phyloP scores from a whole-genome alignment of 2,888 invertebrate species.

The Meteorus cinctellus region DNA sequence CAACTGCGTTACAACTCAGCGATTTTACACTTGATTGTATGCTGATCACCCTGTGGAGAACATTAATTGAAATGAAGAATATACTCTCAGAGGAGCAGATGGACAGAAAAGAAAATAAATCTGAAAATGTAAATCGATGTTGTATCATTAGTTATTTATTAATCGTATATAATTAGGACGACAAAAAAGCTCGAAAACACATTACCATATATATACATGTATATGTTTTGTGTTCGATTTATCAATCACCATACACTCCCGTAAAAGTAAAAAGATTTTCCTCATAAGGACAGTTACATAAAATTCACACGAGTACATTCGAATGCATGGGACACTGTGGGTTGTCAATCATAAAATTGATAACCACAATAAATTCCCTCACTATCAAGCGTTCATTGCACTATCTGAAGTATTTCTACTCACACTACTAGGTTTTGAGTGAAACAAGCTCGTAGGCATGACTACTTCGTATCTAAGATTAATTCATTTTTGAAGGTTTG shows the following conservation, averaged over 20 bases:
- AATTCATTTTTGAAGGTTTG: not conserved
- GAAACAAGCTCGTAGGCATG: slow-evolving; percentile 38
- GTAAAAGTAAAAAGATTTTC: not conserved
- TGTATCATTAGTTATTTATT: slow-evolving; percentile 23
- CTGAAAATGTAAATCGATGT: slow-evolving; percentile 2
- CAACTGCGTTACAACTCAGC: not conserved
- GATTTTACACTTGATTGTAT: not conserved
- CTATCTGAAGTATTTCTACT: slow-evolving; percentile 48
- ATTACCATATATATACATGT: not conserved
- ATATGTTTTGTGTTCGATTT: not conserved
- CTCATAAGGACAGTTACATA: not conserved
- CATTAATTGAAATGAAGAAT: slow-evolving; percentile 28
- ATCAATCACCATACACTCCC: not conserved
- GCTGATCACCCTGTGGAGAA: slow-evolving; percentile 15
- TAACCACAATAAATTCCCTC: too few relatives aligned
- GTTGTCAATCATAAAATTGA: not conserved
- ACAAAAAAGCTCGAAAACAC: slow-evolving; percentile 8
- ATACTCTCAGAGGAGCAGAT: not conserved
- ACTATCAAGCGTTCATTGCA: slow-evolving; percentile 36
- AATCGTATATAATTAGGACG: not conserved
- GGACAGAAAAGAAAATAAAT: not conserved
- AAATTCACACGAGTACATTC: not conserved
- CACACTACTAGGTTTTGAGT: slow-evolving; percentile 50
- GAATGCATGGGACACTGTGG: not conserved
- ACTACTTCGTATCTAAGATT: slow-evolving; percentile 45